phyloP scores from a whole-genome alignment of 2,113 vertebrate genomes.

The Microtus oregoni region DNA sequence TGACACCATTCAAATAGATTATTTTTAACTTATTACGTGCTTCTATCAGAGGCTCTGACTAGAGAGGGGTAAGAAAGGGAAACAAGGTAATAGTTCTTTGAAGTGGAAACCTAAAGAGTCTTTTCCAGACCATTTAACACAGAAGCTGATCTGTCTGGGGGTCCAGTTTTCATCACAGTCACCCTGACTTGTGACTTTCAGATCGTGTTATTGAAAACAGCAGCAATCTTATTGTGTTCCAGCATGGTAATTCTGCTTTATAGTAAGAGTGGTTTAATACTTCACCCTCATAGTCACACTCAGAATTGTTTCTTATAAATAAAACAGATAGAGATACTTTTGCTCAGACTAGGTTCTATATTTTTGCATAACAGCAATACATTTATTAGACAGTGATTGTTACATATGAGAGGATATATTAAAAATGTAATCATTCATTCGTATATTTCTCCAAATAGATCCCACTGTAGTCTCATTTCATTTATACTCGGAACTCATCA shows the following conservation, averaged over 20 bases:
- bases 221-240: neutral
- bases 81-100: conserved; percentile 38
- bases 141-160: conserved; percentile 37
- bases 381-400: conserved; percentile 24
- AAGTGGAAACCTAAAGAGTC: conserved; percentile 27
- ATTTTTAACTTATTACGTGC: conserved; percentile 6
- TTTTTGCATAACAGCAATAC: neutral
- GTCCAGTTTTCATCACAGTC: conserved; percentile 39
- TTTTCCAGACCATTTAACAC: conserved; percentile 25
- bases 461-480: neutral
- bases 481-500: conserved; percentile 1
- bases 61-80: neutral
- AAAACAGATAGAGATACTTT: conserved; percentile 12
- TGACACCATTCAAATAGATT: neutral
- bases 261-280: neutral
- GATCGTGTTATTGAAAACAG: conserved; percentile 5
- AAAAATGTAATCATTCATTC: neutral
- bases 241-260: neutral
- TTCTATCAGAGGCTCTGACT: neutral
- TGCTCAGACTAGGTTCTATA: neutral
- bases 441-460: conserved; percentile 39
- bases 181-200: conserved; percentile 37
- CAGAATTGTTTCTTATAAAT: neutral
- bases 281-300: neutral
- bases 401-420: conserved; percentile 16